Evolutionary conservation across 2,888 invertebrate genomes (phyloP), one percentile per base, ranked within the genome.

Genomic region (Resseliella maxima): DNA sequence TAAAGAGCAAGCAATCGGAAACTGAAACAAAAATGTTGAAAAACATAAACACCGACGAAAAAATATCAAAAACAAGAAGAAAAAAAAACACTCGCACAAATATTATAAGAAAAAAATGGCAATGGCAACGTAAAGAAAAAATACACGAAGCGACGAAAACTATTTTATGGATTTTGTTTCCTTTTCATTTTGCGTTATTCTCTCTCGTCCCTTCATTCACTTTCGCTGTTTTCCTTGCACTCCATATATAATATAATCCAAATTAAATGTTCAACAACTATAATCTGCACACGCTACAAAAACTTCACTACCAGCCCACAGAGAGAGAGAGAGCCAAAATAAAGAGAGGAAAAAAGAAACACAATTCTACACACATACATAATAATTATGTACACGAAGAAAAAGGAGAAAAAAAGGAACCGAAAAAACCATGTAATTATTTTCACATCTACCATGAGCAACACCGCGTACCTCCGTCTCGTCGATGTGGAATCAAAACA

Each of bases 391-490:
- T 72, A 72, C 72, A 72, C 72, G 72, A 72, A 72, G 27, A 72
- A 31, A n/a, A 35, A 27, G 72, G n/a, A n/a, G n/a, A n/a, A n/a
- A 72, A 72, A 72, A 72, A 72, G 15, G 72, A 72, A n/a, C n/a
- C n/a, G n/a, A n/a, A n/a, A 72, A 72, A 72, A 72, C 72, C 72
- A 72, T 72, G 72, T 72, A 72, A 72, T 72, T 72, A 72, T 72
- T 72, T 72, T 72, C 72, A 72, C 72, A 72, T 72, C 72, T 72
- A 72, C 31, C 35, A 15, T 72, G 72, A 72, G 72, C 31, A 72
- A 31, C 72, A 72, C 72, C 72, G 35, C 72, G 72, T 72, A 72
- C 72, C 72, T 31, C 72, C 21, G 35, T 72, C 72, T 5, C 72
- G 31, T 72, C 72, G 72, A 72, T 72, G 72, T 72, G 27, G 31